These are phyloP conservation scores for Brachionus paranguensis DNA, from an alignment of 1,140 invertebrate species.

Conservation along the genomic window DNA sequence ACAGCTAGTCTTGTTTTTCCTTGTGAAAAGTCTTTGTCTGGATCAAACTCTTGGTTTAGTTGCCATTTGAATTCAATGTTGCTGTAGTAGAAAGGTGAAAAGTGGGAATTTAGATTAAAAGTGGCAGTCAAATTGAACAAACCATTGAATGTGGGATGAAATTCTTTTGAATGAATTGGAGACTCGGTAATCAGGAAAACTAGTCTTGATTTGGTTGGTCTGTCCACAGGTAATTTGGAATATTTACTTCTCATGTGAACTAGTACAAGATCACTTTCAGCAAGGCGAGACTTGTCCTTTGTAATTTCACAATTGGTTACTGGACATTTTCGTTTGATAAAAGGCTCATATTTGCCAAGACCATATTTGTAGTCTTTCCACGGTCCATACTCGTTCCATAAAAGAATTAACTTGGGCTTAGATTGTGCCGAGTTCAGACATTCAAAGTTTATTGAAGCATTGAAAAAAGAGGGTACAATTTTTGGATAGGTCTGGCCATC, in stretches of 20 bases:
- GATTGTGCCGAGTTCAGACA: too few relatives aligned
- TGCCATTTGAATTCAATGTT: constrained; percentile 9
- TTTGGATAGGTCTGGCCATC: background rate
- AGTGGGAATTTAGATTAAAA: background rate
- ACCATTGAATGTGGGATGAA: background rate
- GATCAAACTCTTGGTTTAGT: background rate
- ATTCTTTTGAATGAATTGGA: background rate
- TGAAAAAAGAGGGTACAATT: too few relatives aligned
- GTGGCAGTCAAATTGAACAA: constrained; percentile 21
- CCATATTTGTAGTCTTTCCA: too few relatives aligned
- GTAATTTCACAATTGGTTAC: too few relatives aligned
- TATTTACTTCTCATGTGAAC: constrained; percentile 12
- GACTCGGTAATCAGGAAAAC: constrained; percentile 20
- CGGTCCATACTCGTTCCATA: too few relatives aligned
- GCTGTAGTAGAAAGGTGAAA: constrained; percentile 23
- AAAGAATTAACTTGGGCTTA: too few relatives aligned
- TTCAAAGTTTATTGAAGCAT: too few relatives aligned
- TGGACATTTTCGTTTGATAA: too few relatives aligned
- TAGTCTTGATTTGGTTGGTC: background rate
- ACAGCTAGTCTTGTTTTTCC: background rate
- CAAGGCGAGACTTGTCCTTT: background rate
- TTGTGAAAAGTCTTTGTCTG: background rate
- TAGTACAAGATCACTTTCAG: background rate
- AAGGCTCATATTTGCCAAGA: too few relatives aligned
- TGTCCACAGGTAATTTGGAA: background rate